Evolutionary conservation across 2,888 invertebrate genomes (phyloP).

Genomic region (Sericinus montela): DNA sequence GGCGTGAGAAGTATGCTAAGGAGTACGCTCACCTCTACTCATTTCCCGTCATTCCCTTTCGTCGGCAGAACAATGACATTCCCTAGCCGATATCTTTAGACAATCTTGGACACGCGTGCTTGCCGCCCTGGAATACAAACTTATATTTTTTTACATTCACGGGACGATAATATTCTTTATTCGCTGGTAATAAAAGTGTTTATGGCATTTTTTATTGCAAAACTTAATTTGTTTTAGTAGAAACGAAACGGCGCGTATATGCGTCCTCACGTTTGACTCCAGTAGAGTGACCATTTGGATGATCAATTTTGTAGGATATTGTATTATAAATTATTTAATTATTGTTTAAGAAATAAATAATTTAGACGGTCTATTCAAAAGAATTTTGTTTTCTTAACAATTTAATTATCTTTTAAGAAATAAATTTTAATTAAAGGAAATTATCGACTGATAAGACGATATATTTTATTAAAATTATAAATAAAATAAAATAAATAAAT

Average conservation of each 20-base stretch:
- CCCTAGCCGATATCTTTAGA: constrained; percentile 31
- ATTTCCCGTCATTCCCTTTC: constrained; percentile 41
- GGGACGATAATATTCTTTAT: constrained; percentile 11
- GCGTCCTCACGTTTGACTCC: neutral
- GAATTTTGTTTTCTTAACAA: no score
- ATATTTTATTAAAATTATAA: no score
- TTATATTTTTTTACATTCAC: neutral
- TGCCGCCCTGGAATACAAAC: constrained; percentile 7
- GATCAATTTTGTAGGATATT: neutral
- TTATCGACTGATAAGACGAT: no score
- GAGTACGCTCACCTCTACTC: constrained; percentile 21
- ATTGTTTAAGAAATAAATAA: no score
- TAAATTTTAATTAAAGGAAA: no score
- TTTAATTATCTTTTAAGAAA: no score
- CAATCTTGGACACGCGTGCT: constrained; percentile 33
- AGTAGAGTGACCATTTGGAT: neutral
- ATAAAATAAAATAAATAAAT: no score
- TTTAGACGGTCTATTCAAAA: no score
- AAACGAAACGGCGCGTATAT: neutral
- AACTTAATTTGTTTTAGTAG: neutral
- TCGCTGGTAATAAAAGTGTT: neutral
- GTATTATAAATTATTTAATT: neutral
- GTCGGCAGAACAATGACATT: constrained; percentile 40
- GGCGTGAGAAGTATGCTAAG: constrained; percentile 43
- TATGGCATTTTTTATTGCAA: neutral